Base-by-base conservation (phyloP, 1,140 invertebrate species). In the Tetramorium simillimum region DNA sequence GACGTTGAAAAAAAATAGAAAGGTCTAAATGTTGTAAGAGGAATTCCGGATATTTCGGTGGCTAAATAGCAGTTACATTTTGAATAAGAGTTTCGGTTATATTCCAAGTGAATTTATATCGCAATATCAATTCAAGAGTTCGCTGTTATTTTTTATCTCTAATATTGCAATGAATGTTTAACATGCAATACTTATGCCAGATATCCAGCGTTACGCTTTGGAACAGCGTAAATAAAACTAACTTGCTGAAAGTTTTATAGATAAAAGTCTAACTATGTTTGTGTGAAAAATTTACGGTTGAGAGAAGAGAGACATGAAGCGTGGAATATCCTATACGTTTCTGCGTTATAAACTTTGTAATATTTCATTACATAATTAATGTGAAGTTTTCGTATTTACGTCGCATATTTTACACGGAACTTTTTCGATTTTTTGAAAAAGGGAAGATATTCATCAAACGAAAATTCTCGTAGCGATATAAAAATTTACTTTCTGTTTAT, bases 351-450 rank as follows among this genome's bases (percentile, higher is more conserved):
- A 60, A 58, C 21, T 76, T 76, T 60, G 9, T 60, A 16, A 14
- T 21, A 37, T 58, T 75, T 16, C 10, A 18, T 60, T 78, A 43
- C 21, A 60, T 62, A 62, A 60, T 76, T 77, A 43, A 77, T 28
- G 21, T 10, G 16, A 78, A 6, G 37, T 21, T 37, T 49, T 14
- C n/a, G 0, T 40, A 40, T 40, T 24, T 58, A 21, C 16, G 37
- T 58, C 9, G 7, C 6, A 3, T 16, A 56, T 16, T 40, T 56
- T 43, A 43, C 28, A 9, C 12, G 24, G 1, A 10, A 21, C 28
- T 53, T 21, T n/a, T 33, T 72, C 7, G 6, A 33, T 24, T 51
- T 16, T 10, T 14, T 37, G 49, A 37, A 40, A 18, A 40, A 40
- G 24, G 12, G 16, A 3, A 37, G 12, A 49, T 46, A 33, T 18